phyloP scores from a whole-genome alignment of 2,113 vertebrate genomes.

The Caloenas nicobarica region DNA sequence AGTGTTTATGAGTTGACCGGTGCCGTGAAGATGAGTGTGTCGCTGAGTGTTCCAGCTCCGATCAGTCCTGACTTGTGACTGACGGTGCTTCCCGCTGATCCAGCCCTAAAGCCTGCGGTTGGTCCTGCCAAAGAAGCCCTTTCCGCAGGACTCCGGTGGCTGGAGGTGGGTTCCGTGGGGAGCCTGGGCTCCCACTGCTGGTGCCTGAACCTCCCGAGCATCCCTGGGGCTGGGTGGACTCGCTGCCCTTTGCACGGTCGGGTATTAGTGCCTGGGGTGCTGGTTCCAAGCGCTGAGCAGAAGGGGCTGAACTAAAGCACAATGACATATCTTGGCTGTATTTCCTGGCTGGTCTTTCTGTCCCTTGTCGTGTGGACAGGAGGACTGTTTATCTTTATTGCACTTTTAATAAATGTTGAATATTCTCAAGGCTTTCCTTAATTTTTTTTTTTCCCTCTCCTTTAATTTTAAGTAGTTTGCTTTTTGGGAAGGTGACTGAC shows the following conservation, averaged over 20 bases:
- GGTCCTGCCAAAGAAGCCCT: neutral
- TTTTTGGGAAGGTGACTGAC: neutral
- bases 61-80: neutral
- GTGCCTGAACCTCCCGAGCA: neutral
- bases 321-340: neutral
- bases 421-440: neutral
- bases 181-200: neutral
- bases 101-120: neutral
- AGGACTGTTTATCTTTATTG: slow-evolving; percentile 41
- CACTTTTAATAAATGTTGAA: slow-evolving; percentile 55
- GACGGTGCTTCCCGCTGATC: neutral
- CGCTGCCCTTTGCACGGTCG: neutral
- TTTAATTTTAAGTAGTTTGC: neutral
- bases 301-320: neutral
- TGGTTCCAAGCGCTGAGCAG: neutral
- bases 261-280: neutral
- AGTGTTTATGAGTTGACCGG: neutral
- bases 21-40: neutral
- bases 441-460: no score
- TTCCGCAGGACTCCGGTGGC: neutral
- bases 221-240: neutral
- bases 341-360: neutral
- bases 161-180: neutral
- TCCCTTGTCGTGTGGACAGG: neutral
- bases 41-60: neutral